Conservation (phyloP, 2,888 invertebrate genomes). For the Drosophila sordidula region DNA sequence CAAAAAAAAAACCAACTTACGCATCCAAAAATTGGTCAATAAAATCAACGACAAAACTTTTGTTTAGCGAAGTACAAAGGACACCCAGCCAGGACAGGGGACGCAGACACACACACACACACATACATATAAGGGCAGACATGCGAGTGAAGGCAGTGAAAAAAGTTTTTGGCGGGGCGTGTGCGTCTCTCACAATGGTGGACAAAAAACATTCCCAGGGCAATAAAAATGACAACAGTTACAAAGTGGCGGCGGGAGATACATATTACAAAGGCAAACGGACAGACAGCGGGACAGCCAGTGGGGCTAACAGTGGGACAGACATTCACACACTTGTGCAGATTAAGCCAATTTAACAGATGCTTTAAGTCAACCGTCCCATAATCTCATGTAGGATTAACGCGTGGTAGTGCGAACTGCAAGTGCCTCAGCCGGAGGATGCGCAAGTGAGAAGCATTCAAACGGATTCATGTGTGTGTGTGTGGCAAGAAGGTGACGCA, state of each 20-base stretch:
- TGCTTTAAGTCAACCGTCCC: conserved; percentile 77
- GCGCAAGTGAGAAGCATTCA: conserved; percentile 18
- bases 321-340: conserved; percentile 49
- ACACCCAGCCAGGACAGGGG: conserved; percentile 63
- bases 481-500: conserved; percentile 39
- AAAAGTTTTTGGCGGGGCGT: conserved; percentile 66
- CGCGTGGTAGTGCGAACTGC: conserved; percentile 58
- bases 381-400: conserved; percentile 75
- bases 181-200: conserved; percentile 64
- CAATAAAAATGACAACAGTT: conserved; percentile 81
- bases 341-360: conserved; percentile 82
- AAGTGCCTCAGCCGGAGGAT: conserved; percentile 33
- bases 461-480: conserved; percentile 5
- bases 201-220: conserved; percentile 81
- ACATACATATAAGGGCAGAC: conserved; percentile 21
- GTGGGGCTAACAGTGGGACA: not conserved
- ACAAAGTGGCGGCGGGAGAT: conserved; percentile 78
- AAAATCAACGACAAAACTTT: conserved; percentile 81
- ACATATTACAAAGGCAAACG: conserved; percentile 67
- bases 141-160: conserved; percentile 23
- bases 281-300: conserved; percentile 27
- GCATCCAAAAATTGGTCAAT: conserved; percentile 80
- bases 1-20: conserved; percentile 63
- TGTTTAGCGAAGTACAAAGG: conserved; percentile 68
- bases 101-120: conserved; percentile 27